A percentile compares a stretch with the other conserved stretches of the same genome.
Evolutionary conservation across 2,888 invertebrate genomes (phyloP).

Genomic region (Leptodirus hochenwartii): DNA sequence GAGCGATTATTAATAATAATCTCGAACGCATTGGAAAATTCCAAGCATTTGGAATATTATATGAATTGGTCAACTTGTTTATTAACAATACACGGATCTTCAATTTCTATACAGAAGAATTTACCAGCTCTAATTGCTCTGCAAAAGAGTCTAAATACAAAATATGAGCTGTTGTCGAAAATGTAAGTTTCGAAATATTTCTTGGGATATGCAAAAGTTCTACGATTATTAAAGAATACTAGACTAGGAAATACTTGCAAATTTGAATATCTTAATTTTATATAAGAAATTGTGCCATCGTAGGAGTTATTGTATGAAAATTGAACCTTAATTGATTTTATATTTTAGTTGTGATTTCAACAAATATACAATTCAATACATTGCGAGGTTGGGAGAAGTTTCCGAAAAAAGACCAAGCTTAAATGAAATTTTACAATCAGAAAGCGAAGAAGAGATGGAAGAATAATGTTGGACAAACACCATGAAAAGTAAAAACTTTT

Average conservation of each 20-base stretch:
- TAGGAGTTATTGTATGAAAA: slow-evolving; percentile 3
- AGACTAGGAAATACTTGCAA: too few species aligned
- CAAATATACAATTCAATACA: slow-evolving; percentile 61
- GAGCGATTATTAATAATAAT: slow-evolving; percentile 55
- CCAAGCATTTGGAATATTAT: slow-evolving; percentile 78
- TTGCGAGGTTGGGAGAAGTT: slow-evolving; percentile 28
- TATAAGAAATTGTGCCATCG: background rate
- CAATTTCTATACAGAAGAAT: slow-evolving; percentile 34
- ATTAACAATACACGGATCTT: slow-evolving; percentile 44
- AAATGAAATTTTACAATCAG: too few species aligned
- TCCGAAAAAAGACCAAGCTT: slow-evolving; percentile 30
- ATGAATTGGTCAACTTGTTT: slow-evolving; percentile 59
- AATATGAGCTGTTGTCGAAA: slow-evolving; percentile 65
- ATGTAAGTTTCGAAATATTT: slow-evolving; percentile 41
- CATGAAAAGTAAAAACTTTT: too few species aligned
- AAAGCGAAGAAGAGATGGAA: too few species aligned
- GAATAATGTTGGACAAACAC: too few species aligned
- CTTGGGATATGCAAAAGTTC: slow-evolving; percentile 4
- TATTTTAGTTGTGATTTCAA: slow-evolving; percentile 71
- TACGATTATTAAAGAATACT: slow-evolving; percentile 8
- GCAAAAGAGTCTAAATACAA: slow-evolving; percentile 62
- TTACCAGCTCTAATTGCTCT: slow-evolving; percentile 48
- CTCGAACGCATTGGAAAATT: slow-evolving; percentile 52
- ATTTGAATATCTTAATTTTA: slow-evolving; percentile 6
- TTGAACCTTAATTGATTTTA: slow-evolving; percentile 1